A percentile compares a stretch with the other conserved stretches of the same genome.
Conservation (phyloP, 2,113 vertebrate species). For the Prunella himalayana region DNA sequence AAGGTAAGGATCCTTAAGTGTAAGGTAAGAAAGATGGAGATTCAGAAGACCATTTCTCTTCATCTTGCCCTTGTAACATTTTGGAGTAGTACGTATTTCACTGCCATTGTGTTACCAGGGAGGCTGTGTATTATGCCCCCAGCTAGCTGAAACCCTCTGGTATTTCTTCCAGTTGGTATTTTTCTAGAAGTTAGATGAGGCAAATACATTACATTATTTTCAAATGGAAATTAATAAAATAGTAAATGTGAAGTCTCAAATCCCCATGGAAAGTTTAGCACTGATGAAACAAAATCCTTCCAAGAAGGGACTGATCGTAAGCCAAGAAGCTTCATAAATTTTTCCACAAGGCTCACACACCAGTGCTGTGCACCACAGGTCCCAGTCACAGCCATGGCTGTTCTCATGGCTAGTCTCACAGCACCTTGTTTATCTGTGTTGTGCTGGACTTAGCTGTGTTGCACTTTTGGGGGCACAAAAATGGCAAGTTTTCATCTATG, state of each 20-base stretch:
- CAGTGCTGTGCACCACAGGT: not conserved
- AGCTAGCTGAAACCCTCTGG: not conserved
- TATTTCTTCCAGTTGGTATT: not conserved
- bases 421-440: not conserved
- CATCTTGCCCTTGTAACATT: not conserved
- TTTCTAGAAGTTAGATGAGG: not conserved
- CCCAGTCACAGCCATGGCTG: not conserved
- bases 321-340: not conserved
- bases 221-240: not conserved
- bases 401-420: not conserved
- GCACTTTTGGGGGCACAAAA: not conserved
- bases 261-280: not conserved
- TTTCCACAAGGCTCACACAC: accelerated
- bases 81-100: not conserved
- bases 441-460: not conserved
- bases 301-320: not conserved
- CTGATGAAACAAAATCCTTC: not conserved
- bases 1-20: not conserved
- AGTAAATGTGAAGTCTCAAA: not conserved
- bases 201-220: not conserved
- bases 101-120: not conserved
- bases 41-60: not conserved
- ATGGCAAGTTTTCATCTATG: not conserved
- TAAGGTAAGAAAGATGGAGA: not conserved
- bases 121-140: not conserved